These are phyloP conservation scores for Nasonia vitripennis DNA, from an alignment of 1,140 invertebrate species.

Conservation along the genomic window DNA sequence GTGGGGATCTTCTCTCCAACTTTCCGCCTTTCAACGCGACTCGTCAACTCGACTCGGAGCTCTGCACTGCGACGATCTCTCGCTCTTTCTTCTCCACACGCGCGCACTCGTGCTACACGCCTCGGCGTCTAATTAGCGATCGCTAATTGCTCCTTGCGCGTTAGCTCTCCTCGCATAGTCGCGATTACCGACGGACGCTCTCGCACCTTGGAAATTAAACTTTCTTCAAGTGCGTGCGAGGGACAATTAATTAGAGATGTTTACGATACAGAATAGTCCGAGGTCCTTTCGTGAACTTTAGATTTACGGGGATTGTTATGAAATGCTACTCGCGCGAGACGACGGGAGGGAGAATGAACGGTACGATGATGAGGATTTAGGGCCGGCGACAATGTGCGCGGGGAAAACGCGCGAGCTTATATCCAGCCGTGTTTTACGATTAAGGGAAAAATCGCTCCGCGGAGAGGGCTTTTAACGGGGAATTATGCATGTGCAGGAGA, in stretches of 20 bases:
- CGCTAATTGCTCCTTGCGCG: neutral
- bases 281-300: neutral
- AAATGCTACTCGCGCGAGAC: neutral
- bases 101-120: neutral
- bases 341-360: neutral
- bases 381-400: neutral
- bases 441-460: neutral
- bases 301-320: conserved; percentile 36
- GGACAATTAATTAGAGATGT: conserved; percentile 44
- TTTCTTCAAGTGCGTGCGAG: neutral
- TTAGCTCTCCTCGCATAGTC: neutral
- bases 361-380: conserved; percentile 22
- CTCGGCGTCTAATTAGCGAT: conserved; percentile 31
- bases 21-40: neutral
- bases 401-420: neutral
- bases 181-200: neutral
- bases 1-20: neutral
- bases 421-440: neutral
- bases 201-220: conserved; percentile 16
- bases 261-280: neutral
- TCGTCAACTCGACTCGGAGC: neutral
- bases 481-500: neutral
- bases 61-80: too few relatives aligned
- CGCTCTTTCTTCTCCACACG: neutral
- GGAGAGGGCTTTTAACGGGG: neutral